phyloP scores from a whole-genome alignment of 2,797 vertebrate genomes.

The Hoplostethus atlanticus region DNA sequence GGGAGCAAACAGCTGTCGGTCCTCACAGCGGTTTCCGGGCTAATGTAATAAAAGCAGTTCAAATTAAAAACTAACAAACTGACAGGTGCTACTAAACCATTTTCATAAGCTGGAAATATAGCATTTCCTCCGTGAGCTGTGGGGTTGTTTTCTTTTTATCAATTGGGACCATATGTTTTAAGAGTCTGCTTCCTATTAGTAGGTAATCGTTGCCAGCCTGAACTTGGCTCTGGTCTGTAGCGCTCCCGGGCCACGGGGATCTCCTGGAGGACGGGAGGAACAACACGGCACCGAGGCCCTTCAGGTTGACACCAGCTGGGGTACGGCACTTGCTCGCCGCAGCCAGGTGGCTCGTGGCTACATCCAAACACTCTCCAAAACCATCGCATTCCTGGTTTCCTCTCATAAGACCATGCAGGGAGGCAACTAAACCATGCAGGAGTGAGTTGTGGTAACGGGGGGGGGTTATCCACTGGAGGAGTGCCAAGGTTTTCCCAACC shows the following conservation, averaged over 20 bases:
- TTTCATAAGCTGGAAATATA: constrained; percentile 72
- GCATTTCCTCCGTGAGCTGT: constrained; percentile 74
- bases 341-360: constrained; percentile 23
- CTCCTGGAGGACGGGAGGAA: constrained; percentile 21
- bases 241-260: constrained; percentile 58
- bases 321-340: constrained; percentile 12
- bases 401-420: constrained; percentile 33
- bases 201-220: constrained; percentile 70
- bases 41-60: constrained; percentile 68
- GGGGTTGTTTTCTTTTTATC: constrained; percentile 65
- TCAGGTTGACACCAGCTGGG: constrained; percentile 66
- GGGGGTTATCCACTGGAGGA: constrained; percentile 26
- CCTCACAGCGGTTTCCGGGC: constrained; percentile 25
- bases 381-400: constrained; percentile 14
- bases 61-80: constrained; percentile 76
- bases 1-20: constrained; percentile 63
- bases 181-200: constrained; percentile 79
- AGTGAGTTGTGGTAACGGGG: background rate
- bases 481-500: constrained; percentile 47
- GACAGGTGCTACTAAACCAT: constrained; percentile 76
- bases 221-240: constrained; percentile 54
- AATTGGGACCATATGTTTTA: constrained; percentile 79
- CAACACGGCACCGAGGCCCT: constrained; percentile 25
- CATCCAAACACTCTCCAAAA: constrained; percentile 7
- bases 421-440: constrained; percentile 17